Base-by-base conservation (phyloP, 1,140 invertebrate genomes). In the Ostrea edulis region DNA sequence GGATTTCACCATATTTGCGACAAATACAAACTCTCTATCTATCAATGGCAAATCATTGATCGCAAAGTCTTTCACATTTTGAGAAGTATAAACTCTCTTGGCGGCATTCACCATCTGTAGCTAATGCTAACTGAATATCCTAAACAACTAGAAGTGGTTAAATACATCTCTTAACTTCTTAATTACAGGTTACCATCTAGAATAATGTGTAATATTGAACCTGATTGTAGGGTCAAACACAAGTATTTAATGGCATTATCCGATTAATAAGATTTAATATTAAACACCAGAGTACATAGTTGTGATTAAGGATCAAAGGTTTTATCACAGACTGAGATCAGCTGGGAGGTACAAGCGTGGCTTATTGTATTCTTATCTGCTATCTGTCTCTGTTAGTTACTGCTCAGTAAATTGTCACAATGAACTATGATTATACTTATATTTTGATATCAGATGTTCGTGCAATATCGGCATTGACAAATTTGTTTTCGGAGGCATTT, bases 221-320 rank as follows among this genome's bases (percentile, higher is more conserved):
- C 29, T 77, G 68, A 77, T 77, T 77, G 68, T 35, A 8, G 22
- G 44, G n/a, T 83, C 52, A 83, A 17, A 83, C 44, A 52, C 82
- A 54, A 52, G 82, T 52, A 83, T 83, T 35, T 52, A 83, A 83
- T 83, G 82, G 82, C 82, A 52, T 83, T 83, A 83, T 83, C 82
- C 22, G 51, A 54, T 44, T 52, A 83, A 83, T 83, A 83, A 83
- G 82, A 83, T 83, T 83, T 83, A 29, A 83, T 53, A 52, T 83
- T 83, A 54, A 52, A 53, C 82, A 54, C 52, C 82, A 44, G n/a
- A 83, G n/a, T 83, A 54, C 44, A 83, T 17, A 83, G 44, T 83
- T 83, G 51, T 83, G 82, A 83, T 83, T 83, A 25, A 52, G 82
- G 82, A 83, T 83, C 82, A 83, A 83, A 83, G 82, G 82, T 83